Evolutionary conservation across 2,888 invertebrate species (phyloP).

Genomic region (Empis livida): DNA sequence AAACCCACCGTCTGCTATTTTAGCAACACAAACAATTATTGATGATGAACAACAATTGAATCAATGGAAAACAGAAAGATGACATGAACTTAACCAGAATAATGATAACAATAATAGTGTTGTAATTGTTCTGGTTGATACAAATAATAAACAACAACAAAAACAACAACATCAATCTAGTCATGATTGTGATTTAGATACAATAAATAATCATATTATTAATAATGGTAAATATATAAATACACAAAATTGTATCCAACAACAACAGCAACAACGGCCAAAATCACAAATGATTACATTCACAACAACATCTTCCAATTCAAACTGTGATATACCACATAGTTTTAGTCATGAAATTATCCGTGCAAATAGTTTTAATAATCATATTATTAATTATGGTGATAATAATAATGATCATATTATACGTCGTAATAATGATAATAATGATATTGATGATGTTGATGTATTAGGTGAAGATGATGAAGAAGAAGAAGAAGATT

Average conservation of each 20-base stretch:
- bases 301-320: conserved; percentile 25
- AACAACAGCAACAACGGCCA: no score
- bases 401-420: conserved; percentile 3
- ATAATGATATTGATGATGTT: conserved; percentile 12
- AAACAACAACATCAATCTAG: conserved; percentile 11
- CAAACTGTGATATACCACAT: conserved; percentile 31
- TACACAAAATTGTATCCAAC: conserved; percentile 7
- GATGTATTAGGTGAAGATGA: conserved; percentile 1
- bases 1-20: conserved; percentile 34
- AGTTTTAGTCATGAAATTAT: conserved; percentile 33
- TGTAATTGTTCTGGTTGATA: conserved; percentile 16
- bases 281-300: conserved; percentile 33
- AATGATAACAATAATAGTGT: conserved; percentile 15
- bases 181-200: conserved; percentile 2
- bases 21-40: conserved; percentile 32
- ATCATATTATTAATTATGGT: conserved; percentile 7
- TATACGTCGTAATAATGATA: conserved; percentile 17
- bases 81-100: conserved; percentile 16
- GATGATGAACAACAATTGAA: conserved; percentile 26
- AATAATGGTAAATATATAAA: conserved; percentile 1
- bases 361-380: conserved; percentile 18
- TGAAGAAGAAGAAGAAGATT: conserved; percentile 28
- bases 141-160: conserved; percentile 17
- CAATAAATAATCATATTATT: conserved; percentile 2
- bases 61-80: conserved; percentile 18